phyloP scores from a whole-genome alignment of 2,888 invertebrate species.

The Drosophila helvetica region DNA sequence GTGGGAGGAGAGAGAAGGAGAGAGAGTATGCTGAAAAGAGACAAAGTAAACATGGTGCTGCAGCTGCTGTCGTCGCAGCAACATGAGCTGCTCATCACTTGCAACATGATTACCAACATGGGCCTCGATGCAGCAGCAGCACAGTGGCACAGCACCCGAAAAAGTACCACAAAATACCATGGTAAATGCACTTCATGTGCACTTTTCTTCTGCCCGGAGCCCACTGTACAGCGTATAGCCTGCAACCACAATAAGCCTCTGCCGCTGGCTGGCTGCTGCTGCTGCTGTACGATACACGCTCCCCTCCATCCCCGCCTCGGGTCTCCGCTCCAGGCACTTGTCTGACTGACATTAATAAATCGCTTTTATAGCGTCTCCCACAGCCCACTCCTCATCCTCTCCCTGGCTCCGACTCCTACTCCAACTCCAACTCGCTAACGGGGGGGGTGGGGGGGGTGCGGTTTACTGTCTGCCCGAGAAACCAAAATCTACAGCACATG shows the following conservation, averaged over 20 bases:
- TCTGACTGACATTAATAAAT: slow-evolving; percentile 78
- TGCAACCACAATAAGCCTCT: slow-evolving; percentile 11
- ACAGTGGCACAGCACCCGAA: slow-evolving; percentile 28
- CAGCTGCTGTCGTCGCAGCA: slow-evolving; percentile 35
- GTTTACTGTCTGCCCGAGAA: neutral
- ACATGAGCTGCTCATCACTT: slow-evolving; percentile 35
- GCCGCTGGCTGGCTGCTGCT: slow-evolving; percentile 10
- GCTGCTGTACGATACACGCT: slow-evolving; percentile 11
- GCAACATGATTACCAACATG: slow-evolving; percentile 74
- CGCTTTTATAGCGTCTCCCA: slow-evolving; percentile 69
- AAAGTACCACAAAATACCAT: neutral
- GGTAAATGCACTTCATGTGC: neutral
- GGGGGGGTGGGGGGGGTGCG: slow-evolving; percentile 12
- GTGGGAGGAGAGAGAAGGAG: neutral
- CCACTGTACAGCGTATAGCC: slow-evolving; percentile 3
- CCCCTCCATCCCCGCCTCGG: slow-evolving; percentile 15
- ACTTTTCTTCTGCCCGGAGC: neutral
- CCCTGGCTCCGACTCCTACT: slow-evolving; percentile 32
- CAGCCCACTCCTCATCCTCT: neutral
- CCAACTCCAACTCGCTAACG: slow-evolving; percentile 33
- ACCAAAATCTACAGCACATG: slow-evolving; percentile 50
- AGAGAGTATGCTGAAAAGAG: neutral
- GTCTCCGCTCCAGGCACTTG: slow-evolving; percentile 58
- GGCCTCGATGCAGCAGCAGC: slow-evolving; percentile 29
- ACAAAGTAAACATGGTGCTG: slow-evolving; percentile 49